These are phyloP conservation scores for Apoda limacodes DNA, from an alignment of 2,888 invertebrate genomes.

Conservation along the genomic window DNA sequence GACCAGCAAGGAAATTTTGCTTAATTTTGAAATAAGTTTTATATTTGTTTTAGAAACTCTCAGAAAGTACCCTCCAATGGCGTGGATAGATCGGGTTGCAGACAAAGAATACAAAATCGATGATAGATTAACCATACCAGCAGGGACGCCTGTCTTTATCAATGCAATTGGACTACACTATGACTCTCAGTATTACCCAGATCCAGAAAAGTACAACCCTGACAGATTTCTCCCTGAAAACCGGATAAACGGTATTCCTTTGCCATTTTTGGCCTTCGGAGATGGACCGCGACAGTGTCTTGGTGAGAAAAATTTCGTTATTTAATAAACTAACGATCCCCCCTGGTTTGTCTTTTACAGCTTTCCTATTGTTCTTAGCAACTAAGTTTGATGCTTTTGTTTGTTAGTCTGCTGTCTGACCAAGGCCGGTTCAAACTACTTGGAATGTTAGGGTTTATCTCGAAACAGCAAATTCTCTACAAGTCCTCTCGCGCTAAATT, in stretches of 20 bases:
- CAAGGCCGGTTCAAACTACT: too few relatives aligned
- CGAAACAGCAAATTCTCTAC: too few relatives aligned
- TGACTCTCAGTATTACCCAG: constrained; percentile 56
- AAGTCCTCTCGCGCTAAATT: too few relatives aligned
- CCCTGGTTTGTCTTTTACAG: too few relatives aligned
- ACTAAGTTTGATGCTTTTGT: too few relatives aligned
- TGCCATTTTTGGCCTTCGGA: constrained; percentile 58
- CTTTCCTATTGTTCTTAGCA: too few relatives aligned
- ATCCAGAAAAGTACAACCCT: constrained; percentile 65
- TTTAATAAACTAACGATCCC: too few relatives aligned
- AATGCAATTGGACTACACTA: constrained; percentile 29
- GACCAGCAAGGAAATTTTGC: too few relatives aligned
- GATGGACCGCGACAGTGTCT: constrained; percentile 69
- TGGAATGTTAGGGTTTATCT: too few relatives aligned
- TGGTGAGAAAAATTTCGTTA: too few relatives aligned
- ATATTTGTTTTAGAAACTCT: constrained; percentile 27
- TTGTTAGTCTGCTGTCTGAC: too few relatives aligned
- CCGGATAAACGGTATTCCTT: constrained; percentile 32
- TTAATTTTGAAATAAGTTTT: too few relatives aligned
- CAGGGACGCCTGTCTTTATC: constrained; percentile 30
- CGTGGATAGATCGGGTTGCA: constrained; percentile 33
- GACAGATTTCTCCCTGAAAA: constrained; percentile 66
- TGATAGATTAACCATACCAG: constrained; percentile 30
- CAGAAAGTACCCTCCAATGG: constrained; percentile 35
- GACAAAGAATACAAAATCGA: constrained; percentile 27